Evolutionary conservation across 2,113 vertebrate species (phyloP).

Genomic region (Laterallus jamaicensis): DNA sequence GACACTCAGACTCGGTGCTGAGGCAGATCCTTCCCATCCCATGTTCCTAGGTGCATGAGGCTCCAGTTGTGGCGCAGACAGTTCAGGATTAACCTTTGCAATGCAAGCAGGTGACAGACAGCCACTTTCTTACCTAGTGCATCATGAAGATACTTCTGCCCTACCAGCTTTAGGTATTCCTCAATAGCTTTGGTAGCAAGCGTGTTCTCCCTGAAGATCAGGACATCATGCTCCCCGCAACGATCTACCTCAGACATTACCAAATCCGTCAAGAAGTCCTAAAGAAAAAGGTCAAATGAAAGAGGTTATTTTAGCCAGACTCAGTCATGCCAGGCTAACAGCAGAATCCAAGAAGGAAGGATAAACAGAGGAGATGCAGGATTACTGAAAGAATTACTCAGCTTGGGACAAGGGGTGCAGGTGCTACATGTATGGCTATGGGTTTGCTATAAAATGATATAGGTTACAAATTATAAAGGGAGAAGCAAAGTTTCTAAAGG

Average conservation of each 20-base stretch:
- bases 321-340: background rate
- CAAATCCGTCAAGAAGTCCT: slow-evolving; percentile 96
- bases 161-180: slow-evolving; percentile 95
- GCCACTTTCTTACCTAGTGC: slow-evolving; percentile 85
- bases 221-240: slow-evolving; percentile 92
- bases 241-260: slow-evolving; percentile 97
- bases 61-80: background rate
- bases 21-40: background rate
- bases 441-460: background rate
- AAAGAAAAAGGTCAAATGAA: slow-evolving; percentile 36
- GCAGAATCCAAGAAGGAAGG: background rate
- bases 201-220: slow-evolving; percentile 98
- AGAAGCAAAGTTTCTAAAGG: background rate
- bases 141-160: slow-evolving; percentile 95
- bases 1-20: background rate
- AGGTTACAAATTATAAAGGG: background rate
- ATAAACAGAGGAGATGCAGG: background rate
- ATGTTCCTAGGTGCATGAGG: background rate
- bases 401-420: background rate
- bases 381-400: background rate
- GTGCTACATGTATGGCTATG: background rate
- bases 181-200: slow-evolving; percentile 96
- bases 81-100: background rate
- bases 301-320: slow-evolving; percentile 22
- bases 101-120: background rate